Evolutionary conservation across 2,797 vertebrate species (phyloP).

Genomic region (Xiphorhynchus erythropygius): DNA sequence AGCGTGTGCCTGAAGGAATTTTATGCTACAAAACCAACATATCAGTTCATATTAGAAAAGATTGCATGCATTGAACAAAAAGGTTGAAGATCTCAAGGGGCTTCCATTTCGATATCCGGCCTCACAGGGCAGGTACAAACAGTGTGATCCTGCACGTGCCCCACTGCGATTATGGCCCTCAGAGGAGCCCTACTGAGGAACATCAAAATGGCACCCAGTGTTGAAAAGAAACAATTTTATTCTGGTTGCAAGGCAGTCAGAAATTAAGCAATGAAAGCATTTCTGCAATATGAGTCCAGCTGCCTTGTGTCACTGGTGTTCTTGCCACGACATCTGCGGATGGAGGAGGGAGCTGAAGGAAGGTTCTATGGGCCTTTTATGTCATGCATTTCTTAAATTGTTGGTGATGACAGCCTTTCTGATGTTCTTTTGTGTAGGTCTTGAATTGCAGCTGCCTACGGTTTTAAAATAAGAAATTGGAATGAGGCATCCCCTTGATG

Average conservation of each 20-base stretch:
- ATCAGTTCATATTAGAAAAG: conserved; percentile 45
- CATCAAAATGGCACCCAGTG: not conserved
- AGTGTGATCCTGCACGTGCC: not conserved
- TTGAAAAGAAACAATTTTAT: not conserved
- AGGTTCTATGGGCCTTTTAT: not conserved
- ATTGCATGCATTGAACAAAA: conserved; percentile 41
- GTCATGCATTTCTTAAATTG: not conserved
- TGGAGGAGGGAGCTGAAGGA: not conserved
- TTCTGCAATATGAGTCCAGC: not conserved
- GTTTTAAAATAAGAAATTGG: not conserved
- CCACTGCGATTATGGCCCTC: not conserved
- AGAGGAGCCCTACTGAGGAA: not conserved
- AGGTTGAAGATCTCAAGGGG: conserved; percentile 20
- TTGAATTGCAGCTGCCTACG: not conserved
- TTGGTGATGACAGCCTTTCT: not conserved
- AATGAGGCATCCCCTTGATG: not conserved
- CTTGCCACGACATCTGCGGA: not conserved
- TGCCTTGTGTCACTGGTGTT: rapidly evolving
- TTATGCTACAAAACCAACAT: conserved; percentile 49
- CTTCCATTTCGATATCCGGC: conserved; percentile 15
- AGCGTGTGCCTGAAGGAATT: conserved; percentile 57
- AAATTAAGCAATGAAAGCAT: not conserved
- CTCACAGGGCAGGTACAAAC: conserved; percentile 2
- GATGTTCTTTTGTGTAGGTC: not conserved
- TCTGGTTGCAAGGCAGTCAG: not conserved